Evolutionary conservation across 92 coral and sea anemone genomes (phyloP).

Genomic region (Heteractis magnifica): DNA sequence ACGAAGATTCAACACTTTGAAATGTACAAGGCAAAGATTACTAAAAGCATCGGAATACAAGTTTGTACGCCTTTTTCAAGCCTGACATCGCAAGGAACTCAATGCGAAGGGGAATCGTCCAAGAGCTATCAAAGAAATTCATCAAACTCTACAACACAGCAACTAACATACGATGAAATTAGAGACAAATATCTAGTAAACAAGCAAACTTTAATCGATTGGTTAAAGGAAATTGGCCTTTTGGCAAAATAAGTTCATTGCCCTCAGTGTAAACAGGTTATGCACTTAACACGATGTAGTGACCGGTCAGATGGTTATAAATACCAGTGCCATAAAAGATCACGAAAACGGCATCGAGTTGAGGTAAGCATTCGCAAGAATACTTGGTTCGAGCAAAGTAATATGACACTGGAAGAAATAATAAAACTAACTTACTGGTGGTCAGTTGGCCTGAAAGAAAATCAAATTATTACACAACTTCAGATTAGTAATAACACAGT

Average conservation of each 20-base stretch:
- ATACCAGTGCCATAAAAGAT: conserved; percentile 42
- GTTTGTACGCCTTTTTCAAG: background rate
- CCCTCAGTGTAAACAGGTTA: conserved; percentile 35
- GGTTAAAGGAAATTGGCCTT: conserved; percentile 30
- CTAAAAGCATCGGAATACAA: conserved; percentile 10
- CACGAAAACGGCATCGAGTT: background rate
- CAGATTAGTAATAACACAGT: conserved; percentile 30
- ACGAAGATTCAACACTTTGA: background rate
- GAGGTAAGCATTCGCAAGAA: conserved; percentile 36
- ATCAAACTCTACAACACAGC: background rate
- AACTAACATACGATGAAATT: conserved; percentile 5
- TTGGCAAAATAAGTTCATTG: conserved; percentile 17
- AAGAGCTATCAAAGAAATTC: background rate
- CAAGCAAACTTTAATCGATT: conserved; percentile 34
- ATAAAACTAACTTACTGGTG: conserved; percentile 59
- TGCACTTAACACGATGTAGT: conserved; percentile 35
- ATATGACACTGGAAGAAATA: conserved; percentile 58
- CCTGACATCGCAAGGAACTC: background rate
- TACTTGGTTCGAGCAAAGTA: conserved; percentile 55
- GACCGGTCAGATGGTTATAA: conserved; percentile 51
- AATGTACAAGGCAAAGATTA: conserved; percentile 6
- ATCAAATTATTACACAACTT: background rate
- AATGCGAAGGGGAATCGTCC: background rate
- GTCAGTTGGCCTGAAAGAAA: conserved; percentile 39
- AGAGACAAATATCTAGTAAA: conserved; percentile 20